Conservation (phyloP, 53 echinoderm and acorn worm species). For the Astropecten irregularis region DNA sequence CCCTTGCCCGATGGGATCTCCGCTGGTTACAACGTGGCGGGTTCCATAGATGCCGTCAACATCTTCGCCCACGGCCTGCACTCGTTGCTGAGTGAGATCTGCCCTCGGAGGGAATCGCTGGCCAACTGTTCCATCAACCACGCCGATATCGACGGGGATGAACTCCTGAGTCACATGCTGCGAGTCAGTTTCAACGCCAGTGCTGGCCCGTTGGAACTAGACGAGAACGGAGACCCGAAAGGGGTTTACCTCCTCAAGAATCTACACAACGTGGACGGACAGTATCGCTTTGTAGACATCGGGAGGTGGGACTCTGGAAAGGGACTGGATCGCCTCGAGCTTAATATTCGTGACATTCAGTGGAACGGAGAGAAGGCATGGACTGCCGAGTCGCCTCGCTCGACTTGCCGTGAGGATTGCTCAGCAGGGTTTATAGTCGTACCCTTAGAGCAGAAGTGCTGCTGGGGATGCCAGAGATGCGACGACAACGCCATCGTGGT, state of each 20-base stretch:
- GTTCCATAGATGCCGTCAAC: constrained; percentile 52
- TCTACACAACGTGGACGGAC: constrained; percentile 5
- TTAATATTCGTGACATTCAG: background rate
- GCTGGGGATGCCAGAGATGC: constrained; percentile 62
- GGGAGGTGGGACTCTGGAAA: constrained; percentile 51
- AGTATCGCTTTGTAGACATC: constrained; percentile 10
- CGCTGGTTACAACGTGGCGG: constrained; percentile 14
- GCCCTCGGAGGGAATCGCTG: background rate
- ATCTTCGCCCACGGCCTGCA: constrained; percentile 44
- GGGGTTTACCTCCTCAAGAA: constrained; percentile 42
- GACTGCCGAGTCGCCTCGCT: background rate
- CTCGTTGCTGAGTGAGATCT: constrained; percentile 34
- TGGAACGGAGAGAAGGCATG: background rate
- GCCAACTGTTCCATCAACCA: background rate
- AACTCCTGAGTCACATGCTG: constrained; percentile 9
- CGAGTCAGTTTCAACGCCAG: background rate
- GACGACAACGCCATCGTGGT: constrained; percentile 26
- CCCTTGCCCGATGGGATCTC: constrained; percentile 33
- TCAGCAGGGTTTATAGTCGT: constrained; percentile 36
- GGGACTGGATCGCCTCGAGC: background rate
- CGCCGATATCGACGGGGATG: constrained; percentile 12
- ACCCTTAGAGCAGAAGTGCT: constrained; percentile 56
- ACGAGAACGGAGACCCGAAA: constrained; percentile 48
- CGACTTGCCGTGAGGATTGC: constrained; percentile 32
- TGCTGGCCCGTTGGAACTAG: constrained; percentile 29